Conservation (phyloP, 2,797 vertebrate species). For the Leptodactylus fallax region DNA sequence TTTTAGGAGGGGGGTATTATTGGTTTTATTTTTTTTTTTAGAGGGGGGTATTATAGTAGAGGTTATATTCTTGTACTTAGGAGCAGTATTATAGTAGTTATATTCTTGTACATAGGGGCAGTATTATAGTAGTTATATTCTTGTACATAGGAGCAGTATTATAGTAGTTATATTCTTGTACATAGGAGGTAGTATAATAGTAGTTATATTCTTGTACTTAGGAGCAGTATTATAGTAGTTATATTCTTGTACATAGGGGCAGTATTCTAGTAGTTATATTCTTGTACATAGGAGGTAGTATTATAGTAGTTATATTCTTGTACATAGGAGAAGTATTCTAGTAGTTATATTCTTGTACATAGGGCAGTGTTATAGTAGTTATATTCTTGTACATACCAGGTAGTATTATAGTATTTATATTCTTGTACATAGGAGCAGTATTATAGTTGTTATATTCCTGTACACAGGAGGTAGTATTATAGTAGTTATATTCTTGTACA, state of each 20-base stretch:
- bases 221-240: not conserved
- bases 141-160: constrained; percentile 7
- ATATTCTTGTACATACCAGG: too few relatives aligned
- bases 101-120: constrained; percentile 3
- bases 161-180: constrained; percentile 15
- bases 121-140: constrained; percentile 22
- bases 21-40: not conserved
- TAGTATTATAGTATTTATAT: constrained; percentile 1
- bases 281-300: not conserved
- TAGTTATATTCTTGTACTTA: constrained; percentile 7
- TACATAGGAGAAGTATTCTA: not conserved
- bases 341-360: too few relatives aligned
- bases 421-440: not conserved
- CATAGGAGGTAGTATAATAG: not conserved
- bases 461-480: too few relatives aligned
- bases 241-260: constrained; percentile 1
- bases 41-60: not conserved
- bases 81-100: constrained; percentile 21
- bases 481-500: not conserved
- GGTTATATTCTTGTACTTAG: constrained; percentile 2
- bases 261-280: constrained; percentile 9
- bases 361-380: too few relatives aligned
- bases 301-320: not conserved
- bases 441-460: not conserved
- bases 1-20: not conserved